Percentiles rank a stretch among this genome's conserved stretches.
Conservation (phyloP, 2,797 vertebrate genomes). For the Otolemur crassicaudatus region DNA sequence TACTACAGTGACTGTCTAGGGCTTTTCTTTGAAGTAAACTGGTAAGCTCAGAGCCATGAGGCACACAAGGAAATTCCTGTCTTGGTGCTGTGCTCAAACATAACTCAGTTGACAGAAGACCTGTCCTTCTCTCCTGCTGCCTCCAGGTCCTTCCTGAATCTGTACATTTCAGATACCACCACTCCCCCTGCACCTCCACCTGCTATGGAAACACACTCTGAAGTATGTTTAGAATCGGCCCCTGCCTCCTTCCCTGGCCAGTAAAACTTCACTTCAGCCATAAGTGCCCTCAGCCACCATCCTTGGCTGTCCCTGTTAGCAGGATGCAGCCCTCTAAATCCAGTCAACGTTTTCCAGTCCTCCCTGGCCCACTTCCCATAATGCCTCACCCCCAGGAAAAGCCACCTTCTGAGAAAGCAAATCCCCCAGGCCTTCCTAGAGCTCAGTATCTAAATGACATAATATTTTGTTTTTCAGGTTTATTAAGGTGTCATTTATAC, state of each 20-base stretch:
- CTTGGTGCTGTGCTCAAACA: not conserved
- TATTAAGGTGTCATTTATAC: not conserved
- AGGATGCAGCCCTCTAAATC: not conserved
- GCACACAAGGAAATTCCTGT: constrained; percentile 26
- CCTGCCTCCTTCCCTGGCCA: not conserved
- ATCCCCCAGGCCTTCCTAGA: not conserved
- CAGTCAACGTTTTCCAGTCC: not conserved
- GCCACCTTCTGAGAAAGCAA: not conserved
- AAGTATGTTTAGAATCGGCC: not conserved
- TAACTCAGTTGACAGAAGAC: not conserved
- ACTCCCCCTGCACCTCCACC: rapidly evolving
- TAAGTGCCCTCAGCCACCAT: not conserved
- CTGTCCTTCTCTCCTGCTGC: not conserved
- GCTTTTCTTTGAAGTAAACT: constrained; percentile 60
- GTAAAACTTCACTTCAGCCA: not conserved
- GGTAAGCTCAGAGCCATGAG: constrained; percentile 9
- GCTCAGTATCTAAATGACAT: not conserved
- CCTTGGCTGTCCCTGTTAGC: not conserved
- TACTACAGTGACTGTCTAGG: constrained; percentile 47
- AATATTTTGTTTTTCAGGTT: not conserved
- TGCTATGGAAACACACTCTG: not conserved
- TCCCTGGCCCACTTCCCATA: not conserved
- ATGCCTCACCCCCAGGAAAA: not conserved
- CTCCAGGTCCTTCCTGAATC: not conserved
- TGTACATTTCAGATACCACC: not conserved